Percentiles rank a stretch among this genome's conserved stretches.
phyloP scores from a whole-genome alignment of 2,888 invertebrate genomes.

The Spisula solida region DNA sequence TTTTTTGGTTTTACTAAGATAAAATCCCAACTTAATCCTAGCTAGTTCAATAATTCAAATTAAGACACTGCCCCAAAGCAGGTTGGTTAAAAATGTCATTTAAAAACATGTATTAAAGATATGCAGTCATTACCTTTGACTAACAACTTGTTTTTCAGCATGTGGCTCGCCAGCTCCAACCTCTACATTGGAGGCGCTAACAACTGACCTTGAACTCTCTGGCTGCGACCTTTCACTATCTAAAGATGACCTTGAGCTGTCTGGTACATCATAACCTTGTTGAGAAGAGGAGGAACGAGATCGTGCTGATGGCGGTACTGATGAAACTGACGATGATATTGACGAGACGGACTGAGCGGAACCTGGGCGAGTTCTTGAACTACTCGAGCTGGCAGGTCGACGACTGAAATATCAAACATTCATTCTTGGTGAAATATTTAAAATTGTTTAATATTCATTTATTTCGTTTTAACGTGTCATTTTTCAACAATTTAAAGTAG shows the following conservation, averaged over 20 bases:
- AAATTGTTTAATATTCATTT: background rate
- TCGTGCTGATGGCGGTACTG: slow-evolving; percentile 42
- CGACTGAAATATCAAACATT: slow-evolving; percentile 57
- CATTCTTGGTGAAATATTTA: background rate
- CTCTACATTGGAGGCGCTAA: slow-evolving; percentile 65
- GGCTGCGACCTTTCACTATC: slow-evolving; percentile 59
- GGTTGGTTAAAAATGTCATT: too few species aligned
- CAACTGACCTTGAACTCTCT: slow-evolving; percentile 65
- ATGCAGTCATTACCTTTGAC: slow-evolving; percentile 56
- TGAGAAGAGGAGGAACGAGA: slow-evolving; percentile 41
- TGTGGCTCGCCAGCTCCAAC: slow-evolving; percentile 59
- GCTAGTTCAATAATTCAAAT: too few species aligned
- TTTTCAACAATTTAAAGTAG: background rate
- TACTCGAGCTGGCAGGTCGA: slow-evolving; percentile 67
- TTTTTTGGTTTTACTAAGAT: too few species aligned
- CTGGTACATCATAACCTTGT: slow-evolving; percentile 33
- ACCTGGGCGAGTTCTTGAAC: slow-evolving; percentile 63
- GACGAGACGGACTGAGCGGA: slow-evolving; percentile 61
- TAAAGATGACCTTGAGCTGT: slow-evolving; percentile 52
- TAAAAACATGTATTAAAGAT: too few species aligned
- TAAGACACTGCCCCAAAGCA: too few species aligned
- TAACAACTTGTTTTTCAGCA: slow-evolving; percentile 40
- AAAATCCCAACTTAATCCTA: too few species aligned
- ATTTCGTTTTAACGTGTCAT: background rate
- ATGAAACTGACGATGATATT: slow-evolving; percentile 46